Evolutionary conservation across 1,140 invertebrate genomes (phyloP), one percentile per base, ranked within the genome.

Genomic region (Drosophila nikananu): DNA sequence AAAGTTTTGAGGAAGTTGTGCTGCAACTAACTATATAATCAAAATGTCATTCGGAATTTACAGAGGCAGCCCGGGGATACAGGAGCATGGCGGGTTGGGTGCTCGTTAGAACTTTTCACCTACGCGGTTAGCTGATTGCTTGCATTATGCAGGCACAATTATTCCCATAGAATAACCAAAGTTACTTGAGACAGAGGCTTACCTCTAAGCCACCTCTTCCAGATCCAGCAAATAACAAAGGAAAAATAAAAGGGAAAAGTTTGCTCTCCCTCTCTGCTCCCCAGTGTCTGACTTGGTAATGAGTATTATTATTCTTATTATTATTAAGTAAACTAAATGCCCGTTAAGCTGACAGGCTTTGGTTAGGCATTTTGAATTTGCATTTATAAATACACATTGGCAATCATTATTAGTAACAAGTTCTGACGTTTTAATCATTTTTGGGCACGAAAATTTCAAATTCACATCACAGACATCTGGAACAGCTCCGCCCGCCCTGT

Each of bases 321-420:
- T 86, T 71, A 48, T 48, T 84, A 58, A 73, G 84, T 68, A 89
- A 87, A 82, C 83, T 77, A 80, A 86, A 82, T 77, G 80, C 51
- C 66, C 63, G 59, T 46, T 60, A 57, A 81, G 71, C 64, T 54
- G 67, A 54, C 59, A 64, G 44, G 82, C 83, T 81, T 75, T 76
- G 61, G 25, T 37, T 32, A 25, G 66, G 61, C 66, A 62, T 83
- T 76, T 82, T 35, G 68, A 86, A 90, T 89, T 89, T 89, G 84
- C 84, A 89, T 89, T 87, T 87, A 51, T 87, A 89, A 89, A 87
- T 89, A 78, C 68, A 75, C 81, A 84, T 84, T 89, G 73, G 77
- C 81, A 66, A 80, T 89, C 78, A 81, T 87, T 89, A 87, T 87
- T 89, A 89, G 84, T 87, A 81, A 61, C 66, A 75, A 83, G 51